Evolutionary conservation across 2,797 vertebrate genomes (phyloP), one percentile per base, ranked within the genome.

Genomic region (Petrocephalus sullivani): DNA sequence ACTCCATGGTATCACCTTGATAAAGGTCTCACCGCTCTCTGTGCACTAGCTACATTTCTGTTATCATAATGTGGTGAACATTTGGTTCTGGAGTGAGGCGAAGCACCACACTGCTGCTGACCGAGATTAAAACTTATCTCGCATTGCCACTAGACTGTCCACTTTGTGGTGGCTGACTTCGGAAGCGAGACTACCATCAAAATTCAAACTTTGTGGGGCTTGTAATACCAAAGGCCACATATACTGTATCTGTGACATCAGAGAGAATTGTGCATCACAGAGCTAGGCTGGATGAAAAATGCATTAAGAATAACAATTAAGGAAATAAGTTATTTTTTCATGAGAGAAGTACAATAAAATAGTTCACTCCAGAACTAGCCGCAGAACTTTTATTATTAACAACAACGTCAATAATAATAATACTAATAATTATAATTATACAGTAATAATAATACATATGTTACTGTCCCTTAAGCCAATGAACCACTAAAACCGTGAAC

Each of bases 101-200:
- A 23, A 87, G 83, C 75, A 46, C 86, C 75, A 87, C 88, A 89
- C 85, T 86, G 81, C 81, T 61, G 85, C 61, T 88, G 87, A 85
- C 81, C 82, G 57, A 88, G 90, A 91, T 91, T 91, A 90, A 89
- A 84, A 91, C 89, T 91, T 90, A 91, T 89, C 90, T 91, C 28
- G 78, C 56, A 64, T 9, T 64, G 85, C 85, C 56, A 84, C 88
- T 88, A 87, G 84, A 61, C 46, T 82, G 85, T 23, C 90, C 88
- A 88, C 83, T 87, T 46, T 75, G 71, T 58, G 87, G 82, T 89
- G 89, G 90, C 90, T 90, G 89, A 89, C 89, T 89, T 87, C 86
- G 67, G 67, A 53, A 60, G 89, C 61, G 90, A 89, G 53, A 23
- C 86, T 88, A 85, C 56, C 89, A 88, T 90, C 71, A 84, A 88